These are phyloP conservation scores for Heliconius hermathena DNA, from an alignment of 1,140 invertebrate species.

Conservation along the genomic window DNA sequence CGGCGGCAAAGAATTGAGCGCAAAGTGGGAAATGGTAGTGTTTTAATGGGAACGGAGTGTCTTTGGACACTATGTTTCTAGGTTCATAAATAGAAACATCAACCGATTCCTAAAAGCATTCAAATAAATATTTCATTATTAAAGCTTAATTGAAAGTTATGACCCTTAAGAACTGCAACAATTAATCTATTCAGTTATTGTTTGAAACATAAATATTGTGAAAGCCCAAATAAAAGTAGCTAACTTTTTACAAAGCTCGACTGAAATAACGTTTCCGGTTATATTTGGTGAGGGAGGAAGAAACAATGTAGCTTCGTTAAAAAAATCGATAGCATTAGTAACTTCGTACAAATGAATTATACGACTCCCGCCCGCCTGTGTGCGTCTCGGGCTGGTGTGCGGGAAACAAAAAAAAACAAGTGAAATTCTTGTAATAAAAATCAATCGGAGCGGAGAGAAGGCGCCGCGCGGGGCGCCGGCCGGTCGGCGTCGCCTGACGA, in stretches of 20 bases:
- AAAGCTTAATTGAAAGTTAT: no score
- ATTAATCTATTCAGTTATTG: background rate
- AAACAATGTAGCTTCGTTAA: slow-evolving; percentile 62
- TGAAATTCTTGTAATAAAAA: slow-evolving; percentile 83
- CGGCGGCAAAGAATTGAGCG: no score
- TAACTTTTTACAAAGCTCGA: background rate
- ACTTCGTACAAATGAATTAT: slow-evolving; percentile 80
- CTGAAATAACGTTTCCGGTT: slow-evolving; percentile 18
- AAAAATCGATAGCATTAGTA: slow-evolving; percentile 80
- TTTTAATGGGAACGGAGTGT: no score
- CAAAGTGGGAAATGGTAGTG: no score
- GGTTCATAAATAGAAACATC: no score
- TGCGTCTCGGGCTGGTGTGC: slow-evolving; percentile 71
- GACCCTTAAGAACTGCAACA: background rate
- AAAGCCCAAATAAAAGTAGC: background rate
- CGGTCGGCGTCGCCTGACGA: slow-evolving; percentile 63
- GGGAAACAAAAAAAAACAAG: slow-evolving; percentile 77
- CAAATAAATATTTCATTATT: no score
- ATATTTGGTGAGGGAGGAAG: slow-evolving; percentile 13
- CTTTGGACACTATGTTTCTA: no score
- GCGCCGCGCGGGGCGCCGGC: slow-evolving; percentile 73
- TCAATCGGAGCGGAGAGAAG: slow-evolving; percentile 81
- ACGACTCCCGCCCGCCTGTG: slow-evolving; percentile 65
- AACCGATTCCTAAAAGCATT: no score
- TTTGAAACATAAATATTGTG: background rate